Evolutionary conservation across 1,140 invertebrate genomes (phyloP).

Genomic region (Aphis gossypii): DNA sequence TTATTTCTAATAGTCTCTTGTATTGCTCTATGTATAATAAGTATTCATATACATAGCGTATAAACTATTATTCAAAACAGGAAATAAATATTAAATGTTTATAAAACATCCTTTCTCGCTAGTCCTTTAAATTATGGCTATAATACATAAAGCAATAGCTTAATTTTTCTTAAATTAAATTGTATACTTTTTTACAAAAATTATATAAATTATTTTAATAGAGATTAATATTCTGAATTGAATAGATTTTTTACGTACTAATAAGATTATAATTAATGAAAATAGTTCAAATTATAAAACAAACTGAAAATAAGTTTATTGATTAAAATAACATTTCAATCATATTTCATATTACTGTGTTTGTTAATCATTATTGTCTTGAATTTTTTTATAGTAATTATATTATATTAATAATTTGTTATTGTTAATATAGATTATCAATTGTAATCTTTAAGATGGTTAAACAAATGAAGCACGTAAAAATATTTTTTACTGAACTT

Average conservation of each 20-base stretch:
- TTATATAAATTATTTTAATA: neutral
- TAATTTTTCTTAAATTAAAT: neutral
- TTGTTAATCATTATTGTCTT: neutral
- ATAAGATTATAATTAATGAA: neutral
- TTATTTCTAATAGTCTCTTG: neutral
- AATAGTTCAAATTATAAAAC: neutral
- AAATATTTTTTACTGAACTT: neutral
- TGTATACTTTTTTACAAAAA: neutral
- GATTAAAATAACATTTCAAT: neutral
- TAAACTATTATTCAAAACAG: neutral
- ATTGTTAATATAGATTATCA: neutral
- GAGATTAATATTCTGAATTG: neutral
- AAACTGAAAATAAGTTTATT: neutral
- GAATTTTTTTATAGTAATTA: neutral
- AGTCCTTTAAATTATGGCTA: neutral
- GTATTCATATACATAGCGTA: neutral
- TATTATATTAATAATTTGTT: neutral
- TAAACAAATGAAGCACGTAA: neutral
- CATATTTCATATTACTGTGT: neutral
- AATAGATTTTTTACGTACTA: neutral
- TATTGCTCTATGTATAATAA: neutral
- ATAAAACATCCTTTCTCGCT: neutral
- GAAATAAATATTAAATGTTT: neutral
- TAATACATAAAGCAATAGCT: neutral
- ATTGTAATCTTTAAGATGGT: neutral